Conservation (phyloP, 2,888 invertebrate species). For the Drosophila borealis region DNA sequence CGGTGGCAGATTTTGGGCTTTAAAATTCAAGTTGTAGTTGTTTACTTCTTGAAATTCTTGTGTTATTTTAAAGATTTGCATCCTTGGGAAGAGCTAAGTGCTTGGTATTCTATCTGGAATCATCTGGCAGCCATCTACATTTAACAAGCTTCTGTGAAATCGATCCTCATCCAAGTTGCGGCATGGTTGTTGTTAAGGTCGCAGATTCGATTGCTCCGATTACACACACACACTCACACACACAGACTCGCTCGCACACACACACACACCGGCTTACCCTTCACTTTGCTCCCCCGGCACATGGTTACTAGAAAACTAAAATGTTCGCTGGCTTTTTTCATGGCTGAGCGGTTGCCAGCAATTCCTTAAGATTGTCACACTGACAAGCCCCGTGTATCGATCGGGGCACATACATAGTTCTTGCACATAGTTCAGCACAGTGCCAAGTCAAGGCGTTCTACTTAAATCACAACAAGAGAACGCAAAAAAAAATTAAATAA, state of each 20-base stretch:
- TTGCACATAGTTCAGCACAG: slow-evolving; percentile 30
- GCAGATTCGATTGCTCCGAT: slow-evolving; percentile 60
- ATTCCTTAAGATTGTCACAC: slow-evolving; percentile 65
- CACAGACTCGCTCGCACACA: slow-evolving; percentile 2
- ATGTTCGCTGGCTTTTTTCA: slow-evolving; percentile 38
- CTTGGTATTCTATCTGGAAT: slow-evolving; percentile 43
- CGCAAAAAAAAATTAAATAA: slow-evolving; percentile 9
- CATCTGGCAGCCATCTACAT: slow-evolving; percentile 36
- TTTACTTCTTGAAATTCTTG: not conserved
- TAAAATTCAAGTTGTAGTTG: not conserved
- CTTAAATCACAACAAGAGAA: slow-evolving; percentile 47
- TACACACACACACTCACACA: slow-evolving; percentile 32
- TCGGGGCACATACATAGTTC: slow-evolving; percentile 4
- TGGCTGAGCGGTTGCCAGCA: slow-evolving; percentile 50
- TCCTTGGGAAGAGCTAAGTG: slow-evolving; percentile 23
- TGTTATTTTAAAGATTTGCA: slow-evolving; percentile 32
- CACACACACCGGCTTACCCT: slow-evolving; percentile 27
- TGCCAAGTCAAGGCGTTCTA: slow-evolving; percentile 40
- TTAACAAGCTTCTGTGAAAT: slow-evolving; percentile 64
- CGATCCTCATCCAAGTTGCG: slow-evolving; percentile 46
- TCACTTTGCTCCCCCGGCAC: slow-evolving; percentile 41
- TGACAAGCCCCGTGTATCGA: slow-evolving; percentile 57
- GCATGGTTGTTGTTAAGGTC: slow-evolving; percentile 44
- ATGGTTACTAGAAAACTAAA: slow-evolving; percentile 51
- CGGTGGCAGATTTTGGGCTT: not conserved